Evolutionary conservation across 1,140 invertebrate species (phyloP).

Genomic region (Pseudomyrmex concolor): DNA sequence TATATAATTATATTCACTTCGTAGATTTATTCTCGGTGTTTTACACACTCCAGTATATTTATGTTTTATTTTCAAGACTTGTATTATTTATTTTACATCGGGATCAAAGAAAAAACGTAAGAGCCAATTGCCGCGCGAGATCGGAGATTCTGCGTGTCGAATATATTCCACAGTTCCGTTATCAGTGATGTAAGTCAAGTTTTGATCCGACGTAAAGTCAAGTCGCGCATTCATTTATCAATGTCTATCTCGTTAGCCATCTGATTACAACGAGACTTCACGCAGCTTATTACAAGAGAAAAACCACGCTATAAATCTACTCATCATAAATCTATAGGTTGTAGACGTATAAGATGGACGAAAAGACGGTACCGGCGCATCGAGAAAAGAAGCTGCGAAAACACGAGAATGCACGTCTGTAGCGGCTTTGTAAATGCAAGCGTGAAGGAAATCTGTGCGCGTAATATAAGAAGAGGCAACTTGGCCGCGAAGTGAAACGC

Average conservation of each 20-base stretch:
- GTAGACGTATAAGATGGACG: neutral
- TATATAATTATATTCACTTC: neutral
- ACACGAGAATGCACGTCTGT: neutral
- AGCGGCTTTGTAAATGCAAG: constrained; percentile 8
- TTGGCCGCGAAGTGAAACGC: constrained; percentile 59
- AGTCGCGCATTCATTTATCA: constrained; percentile 66
- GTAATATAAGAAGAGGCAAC: constrained; percentile 64
- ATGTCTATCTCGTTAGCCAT: constrained; percentile 65
- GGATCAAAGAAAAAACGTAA: neutral
- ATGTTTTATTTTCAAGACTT: too few relatives aligned
- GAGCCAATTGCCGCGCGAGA: neutral
- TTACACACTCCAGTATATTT: too few relatives aligned
- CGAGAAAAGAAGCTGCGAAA: too few relatives aligned
- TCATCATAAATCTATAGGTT: constrained; percentile 52
- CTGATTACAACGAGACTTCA: constrained; percentile 39
- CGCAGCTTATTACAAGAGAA: constrained; percentile 64
- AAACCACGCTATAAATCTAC: constrained; percentile 69
- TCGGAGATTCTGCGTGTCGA: neutral
- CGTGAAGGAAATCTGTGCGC: constrained; percentile 38
- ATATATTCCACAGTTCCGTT: neutral
- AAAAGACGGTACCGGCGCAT: too few relatives aligned
- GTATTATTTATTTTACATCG: too few relatives aligned
- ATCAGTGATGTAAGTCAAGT: constrained; percentile 29
- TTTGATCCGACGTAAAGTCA: constrained; percentile 34
- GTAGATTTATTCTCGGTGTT: neutral